Evolutionary conservation across 2,797 vertebrate species (phyloP), one percentile per base, ranked within the genome.

Genomic region (Helarctos malayanus): DNA sequence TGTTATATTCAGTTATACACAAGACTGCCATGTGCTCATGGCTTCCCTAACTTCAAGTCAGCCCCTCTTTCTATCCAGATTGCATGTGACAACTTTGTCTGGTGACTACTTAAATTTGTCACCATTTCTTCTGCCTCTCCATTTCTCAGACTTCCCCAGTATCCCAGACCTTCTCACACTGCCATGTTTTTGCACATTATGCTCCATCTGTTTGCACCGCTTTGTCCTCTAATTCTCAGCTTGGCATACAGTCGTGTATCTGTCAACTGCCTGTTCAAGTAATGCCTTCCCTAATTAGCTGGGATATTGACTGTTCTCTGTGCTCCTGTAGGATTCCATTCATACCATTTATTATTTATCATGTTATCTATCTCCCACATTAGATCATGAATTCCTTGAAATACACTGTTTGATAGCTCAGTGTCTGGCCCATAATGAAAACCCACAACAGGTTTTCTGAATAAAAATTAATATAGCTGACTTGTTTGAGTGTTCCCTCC

Each of bases 181-280:
- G 21, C 15, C 32, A 27, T 14, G 1, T 2, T 8, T 3, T 61
- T 83, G 27, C 18, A 59, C 32, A 56, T 57, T 68, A 21, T 86
- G 13, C 11, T 61, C 19, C 78, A 49, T 89, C 71, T 65, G 7
- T 90, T 65, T 41, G 7, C 8, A 68, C 12, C 45, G 49, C 4
- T 38, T 21, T 82, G 11, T 89, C 61, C n/a, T 81, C n/a, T 82
- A 25, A 7, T 80, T 76, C 41, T 93, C 35, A 94, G 1, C 21
- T 16, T 79, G 38, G 23, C 19, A n/a, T 29, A n/a, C 10, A 27
- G 27, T 16, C 59, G 6, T 16, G 45, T 57, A 56, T 69, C 79
- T 94, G 71, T 45, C 61, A 86, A 89, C 38, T 56, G 10, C 89
- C 71, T 88, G 15, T 10, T 95, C 49, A 91, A 83, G 79, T 86